These are phyloP conservation scores for Spinibarbus caldwelli DNA, from an alignment of 2,797 vertebrate genomes.

Conservation along the genomic window DNA sequence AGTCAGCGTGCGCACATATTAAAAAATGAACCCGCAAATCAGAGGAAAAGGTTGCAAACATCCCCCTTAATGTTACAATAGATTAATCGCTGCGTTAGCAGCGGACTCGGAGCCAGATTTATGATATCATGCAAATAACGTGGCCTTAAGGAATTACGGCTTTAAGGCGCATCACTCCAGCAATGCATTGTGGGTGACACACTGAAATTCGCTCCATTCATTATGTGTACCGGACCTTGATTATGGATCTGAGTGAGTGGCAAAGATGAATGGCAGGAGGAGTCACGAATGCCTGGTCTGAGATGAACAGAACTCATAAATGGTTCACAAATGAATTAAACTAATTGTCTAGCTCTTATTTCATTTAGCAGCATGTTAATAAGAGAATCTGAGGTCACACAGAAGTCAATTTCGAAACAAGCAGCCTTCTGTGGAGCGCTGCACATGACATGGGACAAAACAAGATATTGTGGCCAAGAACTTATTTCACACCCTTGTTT, in stretches of 20 bases:
- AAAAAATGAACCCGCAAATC: conserved; percentile 63
- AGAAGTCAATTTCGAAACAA: too few relatives aligned
- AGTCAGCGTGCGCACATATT: conserved; percentile 58
- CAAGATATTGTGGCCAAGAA: too few relatives aligned
- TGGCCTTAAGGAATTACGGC: conserved; percentile 49
- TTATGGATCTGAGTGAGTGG: conserved; percentile 60
- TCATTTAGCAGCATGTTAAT: not conserved
- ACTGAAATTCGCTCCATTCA: conserved; percentile 57
- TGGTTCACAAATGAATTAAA: not conserved
- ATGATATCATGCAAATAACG: conserved; percentile 59
- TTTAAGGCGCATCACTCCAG: conserved; percentile 31
- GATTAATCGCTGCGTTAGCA: conserved; percentile 54
- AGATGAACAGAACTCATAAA: not conserved
- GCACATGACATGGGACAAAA: too few relatives aligned
- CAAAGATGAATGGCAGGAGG: conserved; percentile 23
- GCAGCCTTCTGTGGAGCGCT: too few relatives aligned
- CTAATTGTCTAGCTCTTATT: not conserved
- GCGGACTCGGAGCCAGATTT: conserved; percentile 44
- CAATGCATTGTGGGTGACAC: conserved; percentile 52
- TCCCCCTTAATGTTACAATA: conserved; percentile 59
- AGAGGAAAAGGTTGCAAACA: conserved; percentile 69
- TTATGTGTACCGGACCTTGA: conserved; percentile 65
- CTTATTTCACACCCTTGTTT: too few relatives aligned
- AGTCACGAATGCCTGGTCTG: not conserved
- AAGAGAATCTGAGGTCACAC: not conserved